These are phyloP conservation scores for Apodemia hepburni DNA, from an alignment of 2,888 invertebrate species.

Conservation along the genomic window DNA sequence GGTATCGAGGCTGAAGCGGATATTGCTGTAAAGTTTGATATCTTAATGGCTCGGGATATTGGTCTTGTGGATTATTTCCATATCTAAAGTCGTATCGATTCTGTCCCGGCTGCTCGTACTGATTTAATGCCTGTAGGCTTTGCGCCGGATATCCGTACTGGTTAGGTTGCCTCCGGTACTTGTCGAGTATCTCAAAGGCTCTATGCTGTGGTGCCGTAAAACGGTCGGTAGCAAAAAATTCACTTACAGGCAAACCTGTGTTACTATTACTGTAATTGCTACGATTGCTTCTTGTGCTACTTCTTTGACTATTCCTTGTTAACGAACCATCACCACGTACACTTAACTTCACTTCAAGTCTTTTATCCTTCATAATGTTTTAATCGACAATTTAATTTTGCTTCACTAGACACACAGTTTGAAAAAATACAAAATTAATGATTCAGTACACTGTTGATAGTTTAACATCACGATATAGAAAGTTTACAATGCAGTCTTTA, in stretches of 20 bases:
- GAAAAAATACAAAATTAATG: slow-evolving; percentile 11
- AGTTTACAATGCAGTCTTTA: slow-evolving; percentile 56
- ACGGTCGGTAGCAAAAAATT: slow-evolving; percentile 69
- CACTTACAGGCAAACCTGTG: slow-evolving; percentile 56
- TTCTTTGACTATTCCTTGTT: slow-evolving; percentile 58
- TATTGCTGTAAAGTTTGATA: slow-evolving; percentile 39
- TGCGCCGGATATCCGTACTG: slow-evolving; percentile 65
- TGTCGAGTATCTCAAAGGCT: slow-evolving; percentile 62
- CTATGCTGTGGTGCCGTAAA: slow-evolving; percentile 61
- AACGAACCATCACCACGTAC: slow-evolving; percentile 72
- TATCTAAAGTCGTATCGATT: slow-evolving; percentile 40
- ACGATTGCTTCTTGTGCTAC: slow-evolving; percentile 64
- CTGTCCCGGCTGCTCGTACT: slow-evolving; percentile 48
- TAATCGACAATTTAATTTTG: slow-evolving; percentile 33
- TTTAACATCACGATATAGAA: slow-evolving; percentile 50
- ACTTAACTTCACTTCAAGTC: slow-evolving; percentile 69
- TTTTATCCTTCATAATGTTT: slow-evolving; percentile 67
- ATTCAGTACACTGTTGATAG: slow-evolving; percentile 16
- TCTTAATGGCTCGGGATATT: slow-evolving; percentile 46
- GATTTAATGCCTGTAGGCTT: slow-evolving; percentile 61
- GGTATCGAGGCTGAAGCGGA: slow-evolving; percentile 39
- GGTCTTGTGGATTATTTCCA: slow-evolving; percentile 40
- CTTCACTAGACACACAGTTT: slow-evolving; percentile 14
- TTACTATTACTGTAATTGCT: slow-evolving; percentile 57
- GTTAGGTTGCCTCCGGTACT: slow-evolving; percentile 56